phyloP scores from a whole-genome alignment of 2,797 vertebrate genomes.

The Luscinia megarhynchos region DNA sequence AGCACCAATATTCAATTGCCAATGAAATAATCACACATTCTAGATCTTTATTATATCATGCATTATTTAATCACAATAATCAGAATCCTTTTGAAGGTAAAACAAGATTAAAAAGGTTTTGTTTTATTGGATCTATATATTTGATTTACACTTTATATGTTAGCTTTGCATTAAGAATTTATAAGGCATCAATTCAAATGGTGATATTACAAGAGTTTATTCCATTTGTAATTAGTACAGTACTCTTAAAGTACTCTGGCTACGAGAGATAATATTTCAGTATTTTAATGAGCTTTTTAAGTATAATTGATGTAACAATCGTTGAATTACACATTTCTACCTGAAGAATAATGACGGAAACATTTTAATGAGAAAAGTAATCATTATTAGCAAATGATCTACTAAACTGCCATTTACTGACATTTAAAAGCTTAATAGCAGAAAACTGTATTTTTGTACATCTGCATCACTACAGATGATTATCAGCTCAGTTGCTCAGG shows the following conservation, averaged over 20 bases:
- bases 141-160: conserved; percentile 88
- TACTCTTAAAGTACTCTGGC: conserved; percentile 82
- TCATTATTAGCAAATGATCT: conserved; percentile 86
- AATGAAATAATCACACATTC: conserved; percentile 83
- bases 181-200: conserved; percentile 85
- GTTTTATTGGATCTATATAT: conserved; percentile 88
- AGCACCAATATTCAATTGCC: conserved; percentile 81
- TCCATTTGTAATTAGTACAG: conserved; percentile 86
- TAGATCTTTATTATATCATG: conserved; percentile 85
- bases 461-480: conserved; percentile 59
- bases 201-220: conserved; percentile 86
- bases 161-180: conserved; percentile 90
- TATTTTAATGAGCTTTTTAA: conserved; percentile 87
- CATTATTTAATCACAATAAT: conserved; percentile 88
- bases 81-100: conserved; percentile 82
- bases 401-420: conserved; percentile 83
- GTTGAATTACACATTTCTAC: conserved; percentile 84
- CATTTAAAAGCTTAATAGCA: conserved; percentile 81
- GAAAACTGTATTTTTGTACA: conserved; percentile 71
- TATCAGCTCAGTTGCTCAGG: conserved; percentile 47
- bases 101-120: conserved; percentile 86
- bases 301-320: conserved; percentile 87
- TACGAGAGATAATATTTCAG: conserved; percentile 86
- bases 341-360: conserved; percentile 87
- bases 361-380: conserved; percentile 87